A percentile compares a stretch with the other conserved stretches of the same genome.
phyloP scores from a whole-genome alignment of 2,888 invertebrate genomes.

The Tetragnatha montana region DNA sequence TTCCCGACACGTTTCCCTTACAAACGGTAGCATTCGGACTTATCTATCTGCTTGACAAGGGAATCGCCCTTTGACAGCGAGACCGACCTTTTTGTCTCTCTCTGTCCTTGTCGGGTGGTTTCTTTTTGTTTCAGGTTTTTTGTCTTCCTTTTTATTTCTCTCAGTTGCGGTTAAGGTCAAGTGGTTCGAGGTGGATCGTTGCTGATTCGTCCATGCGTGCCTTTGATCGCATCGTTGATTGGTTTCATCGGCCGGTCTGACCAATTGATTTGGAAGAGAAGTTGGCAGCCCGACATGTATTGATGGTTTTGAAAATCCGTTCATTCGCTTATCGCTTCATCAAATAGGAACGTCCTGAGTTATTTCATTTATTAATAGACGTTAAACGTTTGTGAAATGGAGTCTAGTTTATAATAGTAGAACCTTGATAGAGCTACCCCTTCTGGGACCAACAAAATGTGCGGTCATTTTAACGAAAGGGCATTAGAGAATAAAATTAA shows the following conservation, averaged over 20 bases:
- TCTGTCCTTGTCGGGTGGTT: slow-evolving; percentile 11
- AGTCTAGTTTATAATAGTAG: too few species aligned
- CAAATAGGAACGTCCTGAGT: too few species aligned
- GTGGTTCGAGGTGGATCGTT: neutral
- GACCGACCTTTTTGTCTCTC: slow-evolving; percentile 39
- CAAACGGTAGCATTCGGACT: slow-evolving; percentile 42
- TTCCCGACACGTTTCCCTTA: slow-evolving; percentile 43
- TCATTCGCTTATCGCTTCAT: too few species aligned
- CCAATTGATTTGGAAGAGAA: neutral
- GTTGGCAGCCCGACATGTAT: neutral
- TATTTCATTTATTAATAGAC: too few species aligned
- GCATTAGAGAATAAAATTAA: too few species aligned
- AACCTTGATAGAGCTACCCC: too few species aligned
- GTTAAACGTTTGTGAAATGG: too few species aligned
- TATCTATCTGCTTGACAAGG: neutral
- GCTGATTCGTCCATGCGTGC: slow-evolving; percentile 32
- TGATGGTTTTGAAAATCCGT: too few species aligned
- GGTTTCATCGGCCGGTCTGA: neutral
- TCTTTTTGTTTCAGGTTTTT: slow-evolving; percentile 1
- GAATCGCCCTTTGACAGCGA: slow-evolving; percentile 22
- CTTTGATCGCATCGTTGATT: neutral
- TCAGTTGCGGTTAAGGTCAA: slow-evolving; percentile 4
- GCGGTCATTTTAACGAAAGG: too few species aligned
- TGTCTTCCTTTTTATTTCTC: neutral
- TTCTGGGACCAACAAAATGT: too few species aligned